Percentiles rank a stretch among this genome's conserved stretches.
phyloP scores from a whole-genome alignment of 2,888 invertebrate species.

The Tachina lurida region DNA sequence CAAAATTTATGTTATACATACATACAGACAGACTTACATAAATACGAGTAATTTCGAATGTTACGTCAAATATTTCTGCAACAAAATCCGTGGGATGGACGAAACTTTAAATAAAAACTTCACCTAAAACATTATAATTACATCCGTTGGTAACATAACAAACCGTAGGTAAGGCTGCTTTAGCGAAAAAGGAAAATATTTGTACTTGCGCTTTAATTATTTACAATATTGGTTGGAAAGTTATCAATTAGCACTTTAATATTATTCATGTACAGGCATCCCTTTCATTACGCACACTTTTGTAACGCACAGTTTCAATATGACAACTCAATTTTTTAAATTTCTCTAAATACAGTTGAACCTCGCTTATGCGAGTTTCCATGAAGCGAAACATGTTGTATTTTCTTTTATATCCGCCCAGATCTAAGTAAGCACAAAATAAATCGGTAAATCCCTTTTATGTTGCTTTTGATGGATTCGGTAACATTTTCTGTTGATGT shows the following conservation, averaged over 20 bases:
- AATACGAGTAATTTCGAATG: not conserved
- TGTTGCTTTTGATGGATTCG: too few species aligned
- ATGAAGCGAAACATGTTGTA: too few species aligned
- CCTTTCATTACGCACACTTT: too few species aligned
- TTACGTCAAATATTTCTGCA: not conserved
- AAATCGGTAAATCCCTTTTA: too few species aligned
- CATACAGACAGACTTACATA: not conserved
- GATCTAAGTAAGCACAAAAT: too few species aligned
- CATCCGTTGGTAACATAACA: not conserved
- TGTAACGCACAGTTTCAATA: too few species aligned
- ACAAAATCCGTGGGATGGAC: not conserved
- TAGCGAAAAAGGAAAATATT: not conserved
- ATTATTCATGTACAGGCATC: too few species aligned
- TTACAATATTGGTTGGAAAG: not conserved
- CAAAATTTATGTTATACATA: not conserved
- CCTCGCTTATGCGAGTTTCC: too few species aligned
- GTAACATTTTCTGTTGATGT: too few species aligned
- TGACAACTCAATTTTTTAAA: too few species aligned
- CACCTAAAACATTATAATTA: not conserved
- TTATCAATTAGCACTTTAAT: not conserved
- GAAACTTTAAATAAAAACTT: not conserved
- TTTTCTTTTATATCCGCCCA: too few species aligned
- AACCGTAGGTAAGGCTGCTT: not conserved
- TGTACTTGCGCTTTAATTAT: not conserved
- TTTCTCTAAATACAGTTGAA: too few species aligned